A percentile compares a stretch with the other conserved stretches of the same genome.
phyloP scores from a whole-genome alignment of 2,113 vertebrate genomes.

The Rhineura floridana region DNA sequence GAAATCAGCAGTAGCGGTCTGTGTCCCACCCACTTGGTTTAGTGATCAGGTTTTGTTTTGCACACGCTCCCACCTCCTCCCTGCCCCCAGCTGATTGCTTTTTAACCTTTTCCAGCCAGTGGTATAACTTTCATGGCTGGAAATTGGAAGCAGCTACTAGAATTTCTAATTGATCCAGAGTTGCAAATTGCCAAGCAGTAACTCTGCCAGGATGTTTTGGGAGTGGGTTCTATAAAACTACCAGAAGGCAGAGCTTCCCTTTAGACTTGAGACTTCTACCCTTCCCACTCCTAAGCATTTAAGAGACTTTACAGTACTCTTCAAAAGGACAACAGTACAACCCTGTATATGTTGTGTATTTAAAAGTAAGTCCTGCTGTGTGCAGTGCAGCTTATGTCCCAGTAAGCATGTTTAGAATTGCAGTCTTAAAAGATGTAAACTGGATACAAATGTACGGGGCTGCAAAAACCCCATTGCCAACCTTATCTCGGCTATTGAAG shows the following conservation, averaged over 20 bases:
- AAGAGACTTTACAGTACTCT: not conserved
- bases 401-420: not conserved
- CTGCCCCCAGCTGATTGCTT: not conserved
- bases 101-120: not conserved
- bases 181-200: not conserved
- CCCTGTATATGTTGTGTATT: not conserved
- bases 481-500: not conserved
- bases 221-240: constrained; percentile 29
- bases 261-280: not conserved
- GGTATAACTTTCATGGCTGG: not conserved
- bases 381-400: not conserved
- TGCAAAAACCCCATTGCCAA: not conserved
- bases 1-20: not conserved
- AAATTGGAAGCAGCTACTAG: constrained; percentile 33
- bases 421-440: not conserved
- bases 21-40: not conserved
- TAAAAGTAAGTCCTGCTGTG: not conserved
- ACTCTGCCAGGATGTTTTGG: constrained; percentile 19
- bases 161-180: constrained; percentile 18
- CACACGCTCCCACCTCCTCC: not conserved
- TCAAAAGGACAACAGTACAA: not conserved
- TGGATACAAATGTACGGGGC: no score
- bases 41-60: not conserved
- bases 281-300: not conserved
- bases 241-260: not conserved